Conservation (phyloP, 2,113 vertebrate genomes). For the Oncorhynchus masou region DNA sequence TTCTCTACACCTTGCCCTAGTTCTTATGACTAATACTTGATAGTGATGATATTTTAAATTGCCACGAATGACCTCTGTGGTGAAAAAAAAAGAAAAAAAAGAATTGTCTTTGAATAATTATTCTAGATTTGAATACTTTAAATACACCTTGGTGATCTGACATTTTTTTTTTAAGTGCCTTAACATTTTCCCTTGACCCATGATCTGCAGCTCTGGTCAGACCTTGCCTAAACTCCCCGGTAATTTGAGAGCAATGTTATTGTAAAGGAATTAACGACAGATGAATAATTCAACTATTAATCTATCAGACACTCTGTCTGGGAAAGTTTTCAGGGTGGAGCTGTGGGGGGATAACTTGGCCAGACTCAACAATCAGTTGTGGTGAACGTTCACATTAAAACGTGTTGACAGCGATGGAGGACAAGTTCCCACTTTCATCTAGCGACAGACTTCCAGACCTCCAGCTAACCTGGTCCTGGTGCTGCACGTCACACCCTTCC, state of each 20-base stretch:
- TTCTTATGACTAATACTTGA: background rate
- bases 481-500: conserved; percentile 70
- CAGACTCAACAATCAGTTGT: conserved; percentile 65
- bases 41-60: too few relatives aligned
- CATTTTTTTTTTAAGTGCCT: background rate
- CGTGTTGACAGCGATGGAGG: conserved; percentile 89
- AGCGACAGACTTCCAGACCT: conserved; percentile 73
- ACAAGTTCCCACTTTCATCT: conserved; percentile 87
- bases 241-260: conserved; percentile 67
- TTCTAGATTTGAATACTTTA: background rate
- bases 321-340: conserved; percentile 74
- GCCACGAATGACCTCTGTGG: too few relatives aligned
- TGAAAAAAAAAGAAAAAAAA: too few relatives aligned
- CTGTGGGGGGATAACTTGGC: conserved; percentile 63
- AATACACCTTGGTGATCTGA: too few relatives aligned
- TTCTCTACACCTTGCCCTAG: conserved; percentile 13
- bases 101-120: too few relatives aligned
- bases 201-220: conserved; percentile 18
- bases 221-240: conserved; percentile 54
- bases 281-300: conserved; percentile 68
- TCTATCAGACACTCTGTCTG: conserved; percentile 72
- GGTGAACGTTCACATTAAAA: conserved; percentile 84
- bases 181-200: background rate
- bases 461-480: conserved; percentile 56
- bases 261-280: conserved; percentile 54